A percentile compares a stretch with the other conserved stretches of the same genome.
These are phyloP conservation scores for Agrotis exclamationis DNA, from an alignment of 2,888 invertebrate genomes.

Conservation along the genomic window DNA sequence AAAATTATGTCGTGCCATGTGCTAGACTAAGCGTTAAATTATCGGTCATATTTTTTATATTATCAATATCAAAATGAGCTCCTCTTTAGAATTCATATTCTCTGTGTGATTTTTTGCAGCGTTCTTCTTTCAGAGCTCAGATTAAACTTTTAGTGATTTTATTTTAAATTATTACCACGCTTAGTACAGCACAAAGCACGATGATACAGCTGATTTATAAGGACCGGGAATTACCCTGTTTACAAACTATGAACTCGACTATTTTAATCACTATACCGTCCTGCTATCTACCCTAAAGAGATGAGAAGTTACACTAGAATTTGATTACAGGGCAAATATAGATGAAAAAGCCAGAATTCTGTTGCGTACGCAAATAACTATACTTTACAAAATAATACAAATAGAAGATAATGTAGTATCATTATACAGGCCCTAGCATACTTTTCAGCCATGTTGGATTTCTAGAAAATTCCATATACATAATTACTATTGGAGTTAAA, in stretches of 20 bases:
- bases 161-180: neutral
- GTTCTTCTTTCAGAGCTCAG: neutral
- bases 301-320: constrained; percentile 45
- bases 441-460: constrained; percentile 21
- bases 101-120: neutral
- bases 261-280: constrained; percentile 28
- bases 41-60: neutral
- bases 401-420: constrained; percentile 11
- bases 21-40: constrained; percentile 7
- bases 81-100: neutral
- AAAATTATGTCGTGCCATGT: constrained; percentile 29
- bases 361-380: constrained; percentile 41
- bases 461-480: constrained; percentile 48
- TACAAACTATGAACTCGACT: constrained; percentile 36
- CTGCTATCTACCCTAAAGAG: constrained; percentile 33
- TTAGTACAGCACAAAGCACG: constrained; percentile 36
- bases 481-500: constrained; percentile 30
- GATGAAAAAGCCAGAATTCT: constrained; percentile 59
- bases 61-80: neutral
- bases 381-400: constrained; percentile 20
- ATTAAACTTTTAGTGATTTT: neutral
- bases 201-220: constrained; percentile 19
- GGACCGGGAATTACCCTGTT: constrained; percentile 38
- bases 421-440: constrained; percentile 30
- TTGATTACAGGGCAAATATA: constrained; percentile 48